These are phyloP conservation scores for Pammene aurita DNA, from an alignment of 2,888 invertebrate genomes.

Conservation along the genomic window DNA sequence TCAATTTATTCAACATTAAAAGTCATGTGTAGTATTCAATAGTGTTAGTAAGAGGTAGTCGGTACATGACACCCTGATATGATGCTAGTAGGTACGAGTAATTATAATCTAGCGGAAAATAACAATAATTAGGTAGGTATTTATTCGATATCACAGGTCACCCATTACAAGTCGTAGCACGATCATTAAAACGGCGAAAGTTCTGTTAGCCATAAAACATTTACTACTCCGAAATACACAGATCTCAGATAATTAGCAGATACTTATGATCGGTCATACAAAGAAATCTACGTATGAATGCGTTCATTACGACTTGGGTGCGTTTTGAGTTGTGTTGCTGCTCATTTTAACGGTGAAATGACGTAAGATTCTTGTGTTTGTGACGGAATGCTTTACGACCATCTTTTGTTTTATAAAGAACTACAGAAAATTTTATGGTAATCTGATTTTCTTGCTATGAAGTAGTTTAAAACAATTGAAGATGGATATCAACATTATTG, in stretches of 20 bases:
- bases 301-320: slow-evolving; percentile 23
- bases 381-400: not conserved
- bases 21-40: too few species aligned
- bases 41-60: too few species aligned
- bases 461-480: too few species aligned
- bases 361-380: slow-evolving; percentile 9
- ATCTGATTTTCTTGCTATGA: not conserved
- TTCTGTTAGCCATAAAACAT: slow-evolving; percentile 23
- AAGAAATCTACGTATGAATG: slow-evolving; percentile 45
- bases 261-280: slow-evolving; percentile 53
- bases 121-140: too few species aligned
- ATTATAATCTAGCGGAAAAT: too few species aligned
- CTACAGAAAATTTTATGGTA: not conserved
- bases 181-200: slow-evolving; percentile 24
- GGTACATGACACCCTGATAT: too few species aligned
- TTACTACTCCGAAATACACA: slow-evolving; percentile 27
- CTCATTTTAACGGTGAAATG: slow-evolving; percentile 16
- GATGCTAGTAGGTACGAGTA: too few species aligned
- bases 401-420: not conserved
- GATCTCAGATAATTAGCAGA: slow-evolving; percentile 40
- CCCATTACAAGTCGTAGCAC: not conserved
- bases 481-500: too few species aligned
- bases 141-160: not conserved
- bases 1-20: too few species aligned
- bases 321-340: slow-evolving; percentile 9